Percentiles rank a stretch among this genome's conserved stretches.
phyloP scores from a whole-genome alignment of 1,140 invertebrate species.

The Zophobas atratus region DNA sequence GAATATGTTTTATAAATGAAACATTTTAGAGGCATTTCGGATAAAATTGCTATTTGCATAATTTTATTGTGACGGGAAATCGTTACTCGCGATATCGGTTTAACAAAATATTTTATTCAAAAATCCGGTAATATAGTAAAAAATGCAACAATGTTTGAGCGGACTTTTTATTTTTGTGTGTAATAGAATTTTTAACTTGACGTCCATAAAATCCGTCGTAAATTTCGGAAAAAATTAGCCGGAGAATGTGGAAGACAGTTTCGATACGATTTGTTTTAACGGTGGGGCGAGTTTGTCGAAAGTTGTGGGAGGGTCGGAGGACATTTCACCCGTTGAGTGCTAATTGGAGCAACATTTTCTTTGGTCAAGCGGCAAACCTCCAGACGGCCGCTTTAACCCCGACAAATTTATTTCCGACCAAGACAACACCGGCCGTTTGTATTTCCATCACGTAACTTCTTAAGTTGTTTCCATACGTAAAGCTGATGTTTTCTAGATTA shows the following conservation, averaged over 20 bases:
- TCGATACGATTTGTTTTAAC: conserved; percentile 15
- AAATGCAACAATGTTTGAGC: conserved; percentile 32
- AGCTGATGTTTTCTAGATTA: conserved; percentile 51
- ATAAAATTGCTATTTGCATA: conserved; percentile 64
- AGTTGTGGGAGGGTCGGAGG: conserved; percentile 4
- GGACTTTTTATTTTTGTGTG: conserved; percentile 38
- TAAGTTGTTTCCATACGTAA: conserved; percentile 52
- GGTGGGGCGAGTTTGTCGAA: background rate
- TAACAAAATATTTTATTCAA: conserved; percentile 42
- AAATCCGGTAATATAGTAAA: conserved; percentile 39
- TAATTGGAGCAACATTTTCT: conserved; percentile 46
- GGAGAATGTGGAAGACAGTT: conserved; percentile 29
- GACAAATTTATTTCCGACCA: conserved; percentile 43
- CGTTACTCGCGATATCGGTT: conserved; percentile 47
- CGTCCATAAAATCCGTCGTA: conserved; percentile 44
- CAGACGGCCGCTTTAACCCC: conserved; percentile 26
- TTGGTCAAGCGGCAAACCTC: conserved; percentile 34
- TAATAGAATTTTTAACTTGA: conserved; percentile 42
- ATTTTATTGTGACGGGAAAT: conserved; percentile 62
- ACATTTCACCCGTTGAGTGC: conserved; percentile 30
- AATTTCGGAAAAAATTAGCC: conserved; percentile 42
- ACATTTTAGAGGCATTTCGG: conserved; percentile 62
- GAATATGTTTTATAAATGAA: conserved; percentile 64
- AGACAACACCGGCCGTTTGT: conserved; percentile 43
- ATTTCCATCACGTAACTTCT: conserved; percentile 50